Evolutionary conservation across 2,113 vertebrate species (phyloP), one percentile per base, ranked within the genome.

Genomic region (Chloropsis hardwickii): DNA sequence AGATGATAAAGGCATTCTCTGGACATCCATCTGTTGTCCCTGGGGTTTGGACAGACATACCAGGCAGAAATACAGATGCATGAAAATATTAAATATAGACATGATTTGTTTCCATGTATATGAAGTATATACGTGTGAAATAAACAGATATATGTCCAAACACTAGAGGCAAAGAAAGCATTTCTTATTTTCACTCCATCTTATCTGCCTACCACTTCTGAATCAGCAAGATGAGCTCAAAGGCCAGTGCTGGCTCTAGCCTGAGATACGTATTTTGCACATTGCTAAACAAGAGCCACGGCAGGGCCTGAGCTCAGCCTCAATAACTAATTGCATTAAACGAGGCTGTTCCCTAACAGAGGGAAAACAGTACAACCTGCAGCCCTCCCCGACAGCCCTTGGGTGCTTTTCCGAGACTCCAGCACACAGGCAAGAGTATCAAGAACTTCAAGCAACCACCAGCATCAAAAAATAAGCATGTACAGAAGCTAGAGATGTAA

Each of bases 381-480:
- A 92, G 3, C 54, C 29, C 71, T 64, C 54, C 61, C 31, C 24
- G 3, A 64, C 47, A 88, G 79, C 27, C 83, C 70, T 14, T 11
- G 31, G 48, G n/a, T 51, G 44, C 56, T 72, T 79, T 60, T 65
- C 74, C 3, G 1, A 53, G 31, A 61, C 15, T 31, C 35, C 6
- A 0, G 39, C 10, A 37, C 25, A 5, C 2, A 0, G 45, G 18
- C 5, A 66, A 53, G 4, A 74, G 47, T 69, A 58, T 0, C 0
- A 9, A 73, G 54, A 74, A 53, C 42, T 50, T 48, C 65, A 20
- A 53, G 77, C 40, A 39, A 78, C 2, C 0, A 1, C 15, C 69
- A 18, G 24, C 29, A 54, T n/a, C 28, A 62, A 53, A 88, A 56
- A 66, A 15, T 0, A 37, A 57, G 23, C 16, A 25, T 0, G 6